phyloP scores from a whole-genome alignment of 1,140 invertebrate genomes.

The Drosophila malerkotliana region DNA sequence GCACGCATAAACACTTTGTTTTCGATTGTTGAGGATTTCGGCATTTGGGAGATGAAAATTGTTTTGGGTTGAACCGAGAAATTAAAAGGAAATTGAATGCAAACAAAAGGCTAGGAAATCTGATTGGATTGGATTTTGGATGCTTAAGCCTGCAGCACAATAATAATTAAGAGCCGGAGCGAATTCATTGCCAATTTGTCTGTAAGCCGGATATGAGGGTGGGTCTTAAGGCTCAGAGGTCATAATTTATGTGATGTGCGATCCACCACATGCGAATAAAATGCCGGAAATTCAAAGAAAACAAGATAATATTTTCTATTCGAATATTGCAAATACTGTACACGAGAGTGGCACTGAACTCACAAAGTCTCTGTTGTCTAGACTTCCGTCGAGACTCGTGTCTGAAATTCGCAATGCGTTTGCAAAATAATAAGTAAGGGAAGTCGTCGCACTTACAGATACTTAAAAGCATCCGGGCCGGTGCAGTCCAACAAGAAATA shows the following conservation, averaged over 20 bases:
- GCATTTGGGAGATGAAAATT: conserved; percentile 30
- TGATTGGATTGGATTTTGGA: conserved; percentile 30
- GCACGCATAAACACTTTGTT: not conserved
- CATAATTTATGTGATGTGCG: conserved; percentile 47
- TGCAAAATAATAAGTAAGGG: conserved; percentile 17
- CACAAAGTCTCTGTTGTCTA: conserved; percentile 48
- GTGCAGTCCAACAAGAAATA: conserved; percentile 24
- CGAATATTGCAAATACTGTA: conserved; percentile 60
- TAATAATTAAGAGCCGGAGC: conserved; percentile 28
- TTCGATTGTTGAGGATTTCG: conserved; percentile 6
- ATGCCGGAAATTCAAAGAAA: conserved; percentile 73
- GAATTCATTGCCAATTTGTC: conserved; percentile 41
- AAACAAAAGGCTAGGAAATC: conserved; percentile 53
- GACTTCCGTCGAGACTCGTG: conserved; percentile 76
- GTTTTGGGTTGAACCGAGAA: conserved; percentile 44
- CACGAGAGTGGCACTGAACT: conserved; percentile 53
- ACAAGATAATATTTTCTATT: conserved; percentile 64
- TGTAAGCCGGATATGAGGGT: conserved; percentile 41
- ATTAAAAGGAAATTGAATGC: conserved; percentile 69
- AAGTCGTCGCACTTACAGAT: conserved; percentile 64
- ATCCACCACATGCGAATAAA: conserved; percentile 47
- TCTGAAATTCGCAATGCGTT: conserved; percentile 49
- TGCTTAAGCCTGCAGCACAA: conserved; percentile 21
- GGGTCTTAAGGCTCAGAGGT: conserved; percentile 32
- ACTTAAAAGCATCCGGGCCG: conserved; percentile 69